Evolutionary conservation across 2,797 vertebrate genomes (phyloP).

Genomic region (Alfaro cultratus): DNA sequence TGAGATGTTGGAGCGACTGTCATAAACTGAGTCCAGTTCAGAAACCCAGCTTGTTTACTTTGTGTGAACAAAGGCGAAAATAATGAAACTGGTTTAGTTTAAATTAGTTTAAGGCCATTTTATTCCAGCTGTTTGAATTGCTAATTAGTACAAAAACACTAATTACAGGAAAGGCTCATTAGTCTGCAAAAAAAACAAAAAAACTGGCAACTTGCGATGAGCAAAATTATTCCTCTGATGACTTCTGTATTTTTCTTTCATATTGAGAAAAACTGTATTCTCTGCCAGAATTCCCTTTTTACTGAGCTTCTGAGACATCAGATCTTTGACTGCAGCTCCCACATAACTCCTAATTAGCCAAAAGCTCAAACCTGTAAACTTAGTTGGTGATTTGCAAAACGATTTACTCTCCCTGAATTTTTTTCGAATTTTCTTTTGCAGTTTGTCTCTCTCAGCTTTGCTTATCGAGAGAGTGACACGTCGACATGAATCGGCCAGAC

Average conservation of each 20-base stretch:
- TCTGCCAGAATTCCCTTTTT: background rate
- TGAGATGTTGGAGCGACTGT: background rate
- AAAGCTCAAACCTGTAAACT: background rate
- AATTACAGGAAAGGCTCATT: background rate
- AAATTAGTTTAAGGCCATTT: background rate
- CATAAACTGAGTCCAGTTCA: background rate
- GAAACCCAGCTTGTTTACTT: background rate
- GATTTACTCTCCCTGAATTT: background rate
- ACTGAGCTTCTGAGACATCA: background rate
- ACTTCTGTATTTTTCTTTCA: background rate
- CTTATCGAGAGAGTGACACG: background rate
- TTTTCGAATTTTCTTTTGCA: background rate
- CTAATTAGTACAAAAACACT: background rate
- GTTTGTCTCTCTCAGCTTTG: background rate
- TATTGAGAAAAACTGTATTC: background rate
- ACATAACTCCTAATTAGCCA: background rate
- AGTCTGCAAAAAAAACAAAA: background rate
- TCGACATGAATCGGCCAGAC: background rate
- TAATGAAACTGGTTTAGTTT: background rate
- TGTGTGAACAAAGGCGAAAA: background rate
- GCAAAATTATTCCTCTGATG: background rate
- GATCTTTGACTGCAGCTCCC: background rate
- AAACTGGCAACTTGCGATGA: too few species aligned
- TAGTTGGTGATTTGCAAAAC: background rate
- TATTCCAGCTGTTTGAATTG: background rate